Evolutionary conservation across 2,888 invertebrate genomes (phyloP), one percentile per base, ranked within the genome.

Genomic region (Homarus gammarus): DNA sequence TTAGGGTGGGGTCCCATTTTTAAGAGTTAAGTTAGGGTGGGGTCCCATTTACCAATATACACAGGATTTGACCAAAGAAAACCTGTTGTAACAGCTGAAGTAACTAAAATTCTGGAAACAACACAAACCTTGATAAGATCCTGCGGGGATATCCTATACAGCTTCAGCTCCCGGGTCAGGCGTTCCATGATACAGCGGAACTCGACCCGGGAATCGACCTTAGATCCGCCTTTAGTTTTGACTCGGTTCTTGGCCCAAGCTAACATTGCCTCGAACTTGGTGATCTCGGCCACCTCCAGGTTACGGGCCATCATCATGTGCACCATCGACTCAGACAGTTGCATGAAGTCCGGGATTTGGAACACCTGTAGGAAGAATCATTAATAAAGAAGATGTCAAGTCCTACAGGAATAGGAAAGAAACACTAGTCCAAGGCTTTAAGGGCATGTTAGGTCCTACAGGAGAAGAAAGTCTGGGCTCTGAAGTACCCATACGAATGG

Each of bases 181-280:
- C 98, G 95, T 93, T 98, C 98, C 98, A 98, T 98, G 93, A 97
- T 97, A 94, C 97, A 97, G 94, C 97, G 97, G 94, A 97, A 98
- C 94, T 98, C 98, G 93, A 97, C 95, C 94, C 96, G 97, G 92
- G 97, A 97, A 94, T 97, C 97, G 94, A 96, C 95, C 95, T 97
- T 97, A 92, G 96, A 95, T 92, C 97, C 96, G 93, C 96, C 95
- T 93, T 95, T 94, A 93, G 87, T 95, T 94, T 96, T 96, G 93
- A 98, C 97, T 94, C 97, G 97, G 94, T 97, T 96, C 91, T 96
- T 96, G 10, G 98, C 97, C 98, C 98, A 98, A 89, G 96, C 95
- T 77, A 98, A 95, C 98, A 98, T 98, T 0, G 98, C 97, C 94
- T 98, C 97, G 93, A 98, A 98, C 94, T 98, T 98, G 83, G 96